Conservation (phyloP, 2,888 invertebrate species). For the Keiferia lycopersicella region DNA sequence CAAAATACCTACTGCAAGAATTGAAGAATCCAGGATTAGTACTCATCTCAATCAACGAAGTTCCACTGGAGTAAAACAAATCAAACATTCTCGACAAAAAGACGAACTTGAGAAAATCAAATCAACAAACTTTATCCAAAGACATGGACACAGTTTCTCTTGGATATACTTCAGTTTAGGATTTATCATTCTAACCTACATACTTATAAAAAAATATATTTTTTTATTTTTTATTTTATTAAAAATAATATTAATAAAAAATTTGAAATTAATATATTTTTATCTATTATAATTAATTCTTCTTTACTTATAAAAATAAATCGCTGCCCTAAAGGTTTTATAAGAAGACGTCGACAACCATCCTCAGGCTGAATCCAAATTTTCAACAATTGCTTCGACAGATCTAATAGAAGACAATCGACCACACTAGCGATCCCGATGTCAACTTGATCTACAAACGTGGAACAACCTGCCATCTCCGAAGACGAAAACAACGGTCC, state of each 20-base stretch:
- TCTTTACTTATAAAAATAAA: constrained; percentile 7
- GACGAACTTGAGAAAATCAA: constrained; percentile 29
- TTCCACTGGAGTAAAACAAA: constrained; percentile 31
- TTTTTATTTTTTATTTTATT: no score
- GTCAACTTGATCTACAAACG: background rate
- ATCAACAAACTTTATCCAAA: constrained; percentile 26
- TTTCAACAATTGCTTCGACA: constrained; percentile 34
- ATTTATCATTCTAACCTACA: constrained; percentile 11
- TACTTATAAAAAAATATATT: constrained; percentile 5
- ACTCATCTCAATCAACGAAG: constrained; percentile 34
- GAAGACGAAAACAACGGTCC: constrained; percentile 20
- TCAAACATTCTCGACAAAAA: constrained; percentile 30
- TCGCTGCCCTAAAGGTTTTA: constrained; percentile 5
- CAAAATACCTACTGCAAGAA: no score
- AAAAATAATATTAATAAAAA: no score
- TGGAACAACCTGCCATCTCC: background rate
- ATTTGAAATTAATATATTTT: no score
- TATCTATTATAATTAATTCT: no score
- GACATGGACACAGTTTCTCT: constrained; percentile 22
- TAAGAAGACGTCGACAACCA: constrained; percentile 9
- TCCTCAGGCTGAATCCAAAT: constrained; percentile 28
- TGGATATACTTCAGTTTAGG: constrained; percentile 28
- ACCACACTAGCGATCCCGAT: constrained; percentile 1
- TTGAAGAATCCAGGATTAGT: constrained; percentile 24
- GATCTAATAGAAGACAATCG: constrained; percentile 10